Evolutionary conservation across 2,888 invertebrate species (phyloP), one percentile per base, ranked within the genome.

Genomic region (Protonemura montana): DNA sequence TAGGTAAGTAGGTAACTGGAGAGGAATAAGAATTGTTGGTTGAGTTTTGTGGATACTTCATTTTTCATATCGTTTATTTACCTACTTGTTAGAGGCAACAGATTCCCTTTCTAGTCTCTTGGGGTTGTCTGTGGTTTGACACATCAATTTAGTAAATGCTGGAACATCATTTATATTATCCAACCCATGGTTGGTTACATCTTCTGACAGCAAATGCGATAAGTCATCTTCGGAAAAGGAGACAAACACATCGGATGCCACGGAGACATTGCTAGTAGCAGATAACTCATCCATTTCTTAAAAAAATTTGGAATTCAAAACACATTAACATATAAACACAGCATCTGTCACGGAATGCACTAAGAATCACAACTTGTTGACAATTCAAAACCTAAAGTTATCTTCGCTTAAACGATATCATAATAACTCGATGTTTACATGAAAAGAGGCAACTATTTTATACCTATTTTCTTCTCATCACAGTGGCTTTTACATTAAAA

Each of bases 101-200:
- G 35, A 10, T 3, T 35, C 35, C 35, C 80, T 28, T 30, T 82
- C 35, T 13, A n/a, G 28, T 2, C 82, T 82, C 3, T 42, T 26
- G 26, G n/a, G 42, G 21, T 13, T 21, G 13, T 21, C 21, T 59
- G 59, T 59, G 59, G 59, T 1, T 21, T 59, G 59, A 59, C 21
- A 21, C 21, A 59, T 2, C 21, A 21, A 59, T 16, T 59, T 59
- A 2, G 59, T 13, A 76, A 76, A 84, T 21, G 84, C 59, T 59
- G 84, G 84, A 16, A 84, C 84, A 76, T 84, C 84, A 59, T 29
- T 59, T 59, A 84, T 84, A 84, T 84, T 84, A 28, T 42, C 59
- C 28, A 84, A 13, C 59, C 84, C 59, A 84, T 76, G 7, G 6
- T 27, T 84, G n/a, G 16, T 25, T 2, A 59, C 84, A 59, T 84